phyloP scores from a whole-genome alignment of 2,888 invertebrate species.

The Drosophila aldrichi region DNA sequence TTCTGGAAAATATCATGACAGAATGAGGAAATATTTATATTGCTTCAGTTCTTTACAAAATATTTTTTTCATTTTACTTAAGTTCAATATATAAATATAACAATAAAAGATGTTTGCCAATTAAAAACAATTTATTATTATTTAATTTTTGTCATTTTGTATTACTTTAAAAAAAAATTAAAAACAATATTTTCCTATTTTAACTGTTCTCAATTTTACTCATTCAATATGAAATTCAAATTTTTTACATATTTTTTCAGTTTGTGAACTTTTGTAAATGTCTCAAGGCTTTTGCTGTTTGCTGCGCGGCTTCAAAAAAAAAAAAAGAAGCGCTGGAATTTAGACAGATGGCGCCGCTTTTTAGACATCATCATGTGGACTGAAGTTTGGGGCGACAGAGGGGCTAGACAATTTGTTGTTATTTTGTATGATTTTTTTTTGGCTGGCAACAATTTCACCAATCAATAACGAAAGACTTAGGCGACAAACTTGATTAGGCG shows the following conservation, averaged over 20 bases:
- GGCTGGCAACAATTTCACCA: slow-evolving; percentile 72
- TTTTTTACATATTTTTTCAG: neutral
- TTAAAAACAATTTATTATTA: too few species aligned
- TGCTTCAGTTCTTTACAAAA: too few species aligned
- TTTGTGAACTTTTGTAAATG: neutral
- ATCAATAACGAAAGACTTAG: slow-evolving; percentile 82
- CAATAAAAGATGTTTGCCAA: too few species aligned
- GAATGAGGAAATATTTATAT: too few species aligned
- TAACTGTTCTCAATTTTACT: too few species aligned
- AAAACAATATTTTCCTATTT: too few species aligned
- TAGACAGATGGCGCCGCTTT: slow-evolving; percentile 31
- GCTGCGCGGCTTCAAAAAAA: neutral
- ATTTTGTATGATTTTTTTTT: slow-evolving; percentile 14
- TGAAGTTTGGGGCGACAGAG: neutral
- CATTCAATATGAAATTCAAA: too few species aligned
- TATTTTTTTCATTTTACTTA: too few species aligned
- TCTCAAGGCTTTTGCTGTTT: slow-evolving; percentile 3
- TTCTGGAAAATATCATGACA: too few species aligned
- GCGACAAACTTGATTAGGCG: slow-evolving; percentile 81
- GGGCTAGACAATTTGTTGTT: slow-evolving; percentile 1
- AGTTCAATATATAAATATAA: too few species aligned
- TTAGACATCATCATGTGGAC: slow-evolving; percentile 6
- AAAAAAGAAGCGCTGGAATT: slow-evolving; percentile 11
- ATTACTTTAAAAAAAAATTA: too few species aligned
- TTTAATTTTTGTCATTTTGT: too few species aligned